Base-by-base conservation (phyloP, 2,113 vertebrate species). In the Oreocharis arfaki region DNA sequence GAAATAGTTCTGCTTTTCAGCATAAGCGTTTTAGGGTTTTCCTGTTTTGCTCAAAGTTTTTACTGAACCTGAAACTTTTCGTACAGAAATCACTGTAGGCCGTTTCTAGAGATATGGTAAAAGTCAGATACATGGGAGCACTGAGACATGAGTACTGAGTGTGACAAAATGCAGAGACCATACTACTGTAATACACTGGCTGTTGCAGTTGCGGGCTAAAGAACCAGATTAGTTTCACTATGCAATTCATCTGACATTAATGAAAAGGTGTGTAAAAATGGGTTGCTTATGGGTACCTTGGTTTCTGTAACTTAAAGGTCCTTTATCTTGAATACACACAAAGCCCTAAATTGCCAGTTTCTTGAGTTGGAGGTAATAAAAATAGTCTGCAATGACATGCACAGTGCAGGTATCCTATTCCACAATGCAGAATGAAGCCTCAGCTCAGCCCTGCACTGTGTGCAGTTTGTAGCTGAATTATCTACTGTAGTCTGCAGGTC, bases 381-480 rank as follows among this genome's bases (percentile, higher is more conserved):
- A 91, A 46, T n/a, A 71, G 9, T 3, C 32, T 82, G 22, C 50
- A 52, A 63, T 70, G 52, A 10, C 11, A 37, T 24, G 13, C 13
- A 28, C 16, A 21, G 14, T 21, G 14, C 37, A 78, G 16, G 16
- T 59, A n/a, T n/a, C n/a, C 39, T 39, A 39, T 39, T 39, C 39
- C 44, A 39, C 23, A 50, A 59, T 82, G 26, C 7, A 44, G 27
- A 59, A 21, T 1, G 5, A 55, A 75, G 35, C 5, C 28, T 11
- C 28, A 59, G 26, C 0, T 1, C n/a, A 71, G 42, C 52, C 24
- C 33, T 15, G 14, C 4, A 1, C 22, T 63, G 26, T n/a, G 27
- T 46, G 23, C 9, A 33, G 76, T 60, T 89, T 7, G 2, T 42
- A 69, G 30, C 5, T 60, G 53, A 56, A 55, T 75, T 87, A 47